Evolutionary conservation across 2,797 vertebrate genomes (phyloP).

Genomic region (Pantherophis alleghaniensis): DNA sequence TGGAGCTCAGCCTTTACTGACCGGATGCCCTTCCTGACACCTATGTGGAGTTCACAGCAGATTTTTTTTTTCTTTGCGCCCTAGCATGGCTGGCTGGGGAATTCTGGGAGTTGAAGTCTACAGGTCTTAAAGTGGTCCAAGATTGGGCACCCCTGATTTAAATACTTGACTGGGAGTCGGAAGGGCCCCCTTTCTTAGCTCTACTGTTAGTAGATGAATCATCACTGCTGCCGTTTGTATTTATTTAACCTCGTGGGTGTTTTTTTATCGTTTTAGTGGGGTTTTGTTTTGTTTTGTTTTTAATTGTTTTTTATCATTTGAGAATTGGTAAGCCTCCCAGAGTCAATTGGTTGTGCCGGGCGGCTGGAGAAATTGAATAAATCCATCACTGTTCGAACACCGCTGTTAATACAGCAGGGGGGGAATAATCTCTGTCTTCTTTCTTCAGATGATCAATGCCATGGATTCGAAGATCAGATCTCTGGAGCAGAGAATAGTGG

Average conservation of each 20-base stretch:
- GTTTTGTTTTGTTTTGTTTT: neutral
- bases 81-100: no score
- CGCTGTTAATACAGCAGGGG: neutral
- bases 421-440: slow-evolving; percentile 23
- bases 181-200: neutral
- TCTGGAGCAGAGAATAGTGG: slow-evolving; percentile 94
- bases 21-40: no score
- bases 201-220: neutral
- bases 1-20: no score
- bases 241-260: neutral
- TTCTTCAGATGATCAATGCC: slow-evolving; percentile 93
- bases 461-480: slow-evolving; percentile 99
- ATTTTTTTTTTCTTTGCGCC: no score
- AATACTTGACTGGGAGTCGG: neutral
- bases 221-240: neutral
- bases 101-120: no score
- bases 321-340: neutral
- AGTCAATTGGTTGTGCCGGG: neutral
- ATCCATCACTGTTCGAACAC: neutral
- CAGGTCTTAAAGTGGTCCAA: neutral
- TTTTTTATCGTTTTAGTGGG: neutral
- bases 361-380: neutral
- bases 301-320: neutral
- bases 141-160: neutral
- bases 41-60: no score